Percentiles rank a stretch among this genome's conserved stretches.
phyloP scores from a whole-genome alignment of 2,888 invertebrate genomes.

The Agrotis puta region DNA sequence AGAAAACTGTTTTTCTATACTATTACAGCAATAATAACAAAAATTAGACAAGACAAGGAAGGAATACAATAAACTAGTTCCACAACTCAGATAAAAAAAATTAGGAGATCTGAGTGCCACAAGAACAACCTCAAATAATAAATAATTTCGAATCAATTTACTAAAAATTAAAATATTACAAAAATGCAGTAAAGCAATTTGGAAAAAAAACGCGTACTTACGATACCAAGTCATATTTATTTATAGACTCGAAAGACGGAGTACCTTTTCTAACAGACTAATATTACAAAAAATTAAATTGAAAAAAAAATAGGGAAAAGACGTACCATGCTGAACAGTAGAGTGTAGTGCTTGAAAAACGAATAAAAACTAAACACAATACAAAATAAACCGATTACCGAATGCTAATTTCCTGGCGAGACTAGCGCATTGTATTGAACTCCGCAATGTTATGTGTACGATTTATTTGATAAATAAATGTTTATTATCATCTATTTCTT shows the following conservation, averaged over 20 bases:
- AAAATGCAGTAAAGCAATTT: neutral
- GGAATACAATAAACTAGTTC: neutral
- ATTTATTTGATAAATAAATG: slow-evolving; percentile 10
- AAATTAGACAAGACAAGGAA: neutral
- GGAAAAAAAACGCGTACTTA: slow-evolving; percentile 12
- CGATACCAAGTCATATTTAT: slow-evolving; percentile 77
- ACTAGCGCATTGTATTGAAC: slow-evolving; percentile 60
- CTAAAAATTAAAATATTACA: neutral
- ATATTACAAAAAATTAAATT: slow-evolving; percentile 47
- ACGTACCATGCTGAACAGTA: slow-evolving; percentile 80
- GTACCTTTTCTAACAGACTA: slow-evolving; percentile 34
- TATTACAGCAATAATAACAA: neutral
- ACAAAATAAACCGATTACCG: slow-evolving; percentile 74
- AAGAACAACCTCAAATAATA: neutral
- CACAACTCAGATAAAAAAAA: too few relatives aligned
- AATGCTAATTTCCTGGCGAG: slow-evolving; percentile 65
- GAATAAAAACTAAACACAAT: slow-evolving; percentile 74
- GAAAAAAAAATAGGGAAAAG: slow-evolving; percentile 40
- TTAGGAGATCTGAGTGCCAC: too few relatives aligned
- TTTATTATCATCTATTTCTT: neutral
- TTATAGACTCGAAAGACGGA: slow-evolving; percentile 72
- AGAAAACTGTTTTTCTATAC: neutral
- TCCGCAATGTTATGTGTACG: slow-evolving; percentile 40
- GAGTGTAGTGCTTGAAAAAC: slow-evolving; percentile 66
- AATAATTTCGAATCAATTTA: neutral